Conservation (phyloP, 2,888 invertebrate genomes). For the Trichogramma evanescens region DNA sequence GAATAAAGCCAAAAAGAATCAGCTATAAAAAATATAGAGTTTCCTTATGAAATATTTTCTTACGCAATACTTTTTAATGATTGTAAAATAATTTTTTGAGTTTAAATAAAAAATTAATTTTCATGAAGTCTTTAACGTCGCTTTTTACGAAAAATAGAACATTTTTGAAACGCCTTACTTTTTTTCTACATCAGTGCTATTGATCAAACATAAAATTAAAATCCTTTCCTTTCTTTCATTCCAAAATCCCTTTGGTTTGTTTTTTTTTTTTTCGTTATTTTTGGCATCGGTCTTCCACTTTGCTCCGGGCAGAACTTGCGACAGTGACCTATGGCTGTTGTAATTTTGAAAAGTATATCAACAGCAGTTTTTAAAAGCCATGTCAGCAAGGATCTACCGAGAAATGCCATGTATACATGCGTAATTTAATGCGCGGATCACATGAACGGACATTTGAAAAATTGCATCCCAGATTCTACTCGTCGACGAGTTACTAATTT, state of each 20-base stretch:
- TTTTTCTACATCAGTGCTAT: too few species aligned
- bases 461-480: conserved; percentile 22
- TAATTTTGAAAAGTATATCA: conserved; percentile 27
- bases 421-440: background rate
- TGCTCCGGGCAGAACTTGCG: conserved; percentile 27
- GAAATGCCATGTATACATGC: background rate
- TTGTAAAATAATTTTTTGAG: too few species aligned
- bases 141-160: too few species aligned
- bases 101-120: too few species aligned
- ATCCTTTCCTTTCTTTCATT: background rate
- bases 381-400: conserved; percentile 30
- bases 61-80: too few species aligned
- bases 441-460: conserved; percentile 28
- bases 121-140: too few species aligned
- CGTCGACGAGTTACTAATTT: background rate
- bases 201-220: too few species aligned
- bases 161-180: too few species aligned
- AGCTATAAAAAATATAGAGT: too few species aligned
- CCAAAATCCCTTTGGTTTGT: conserved; percentile 8
- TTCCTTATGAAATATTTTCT: too few species aligned
- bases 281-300: conserved; percentile 16
- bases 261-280: conserved; percentile 9
- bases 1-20: too few species aligned
- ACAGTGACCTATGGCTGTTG: conserved; percentile 35
- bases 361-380: conserved; percentile 20